Percentiles rank a stretch among this genome's conserved stretches.
These are phyloP conservation scores for Dolichomitus sp. DNA, from an alignment of 2,888 invertebrate genomes.

Conservation along the genomic window DNA sequence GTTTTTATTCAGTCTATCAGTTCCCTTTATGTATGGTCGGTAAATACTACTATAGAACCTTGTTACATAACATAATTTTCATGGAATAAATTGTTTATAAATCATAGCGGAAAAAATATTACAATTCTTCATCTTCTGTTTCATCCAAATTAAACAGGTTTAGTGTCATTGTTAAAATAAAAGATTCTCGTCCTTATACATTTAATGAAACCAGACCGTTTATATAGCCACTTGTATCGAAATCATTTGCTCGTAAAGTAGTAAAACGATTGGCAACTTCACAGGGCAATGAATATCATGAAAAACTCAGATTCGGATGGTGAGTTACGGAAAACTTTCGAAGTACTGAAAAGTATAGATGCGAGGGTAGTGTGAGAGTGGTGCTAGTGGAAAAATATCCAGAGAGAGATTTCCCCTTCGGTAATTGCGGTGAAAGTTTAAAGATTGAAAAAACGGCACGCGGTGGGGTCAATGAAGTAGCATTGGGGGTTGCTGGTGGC, in stretches of 20 bases:
- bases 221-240: neutral
- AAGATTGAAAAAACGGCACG: constrained; percentile 42
- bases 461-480: constrained; percentile 41
- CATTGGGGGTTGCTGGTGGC: constrained; percentile 23
- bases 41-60: too few species aligned
- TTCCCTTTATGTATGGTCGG: too few species aligned
- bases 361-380: neutral
- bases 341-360: neutral
- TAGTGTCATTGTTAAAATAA: neutral
- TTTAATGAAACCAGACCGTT: neutral
- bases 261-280: constrained; percentile 1
- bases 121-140: neutral
- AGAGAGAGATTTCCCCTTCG: constrained; percentile 19
- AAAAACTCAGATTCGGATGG: neutral
- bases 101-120: too few species aligned
- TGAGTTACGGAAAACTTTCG: neutral
- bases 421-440: constrained; percentile 47
- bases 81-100: too few species aligned
- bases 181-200: neutral
- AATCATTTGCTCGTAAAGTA: neutral
- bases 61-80: too few species aligned
- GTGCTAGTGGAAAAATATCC: constrained; percentile 11
- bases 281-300: neutral
- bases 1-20: too few species aligned
- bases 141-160: neutral